A percentile compares a stretch with the other conserved stretches of the same genome.
Evolutionary conservation across 2,113 vertebrate species (phyloP).

Genomic region (Pseudopipra pipra): DNA sequence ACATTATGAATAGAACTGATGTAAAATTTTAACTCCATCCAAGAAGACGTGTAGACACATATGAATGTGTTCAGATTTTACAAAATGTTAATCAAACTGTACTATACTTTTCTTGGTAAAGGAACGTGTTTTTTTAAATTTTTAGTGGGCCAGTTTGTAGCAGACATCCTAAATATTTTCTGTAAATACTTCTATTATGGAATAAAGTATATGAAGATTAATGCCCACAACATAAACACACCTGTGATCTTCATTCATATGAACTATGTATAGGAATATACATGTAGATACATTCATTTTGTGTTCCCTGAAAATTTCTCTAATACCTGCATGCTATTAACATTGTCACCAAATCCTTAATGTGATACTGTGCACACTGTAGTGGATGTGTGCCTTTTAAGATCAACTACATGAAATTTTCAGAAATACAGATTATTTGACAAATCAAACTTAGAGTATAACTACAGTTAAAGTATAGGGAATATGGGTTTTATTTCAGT

Average conservation of each 20-base stretch:
- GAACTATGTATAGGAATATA: not conserved
- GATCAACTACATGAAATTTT: not conserved
- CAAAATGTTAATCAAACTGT: not conserved
- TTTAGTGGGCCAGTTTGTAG: not conserved
- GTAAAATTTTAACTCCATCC: not conserved
- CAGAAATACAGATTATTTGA: not conserved
- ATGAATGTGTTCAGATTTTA: not conserved
- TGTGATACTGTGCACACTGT: not conserved
- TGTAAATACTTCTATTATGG: not conserved
- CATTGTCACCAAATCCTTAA: not conserved
- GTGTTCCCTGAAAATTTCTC: not conserved
- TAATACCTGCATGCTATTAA: not conserved
- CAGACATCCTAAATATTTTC: not conserved
- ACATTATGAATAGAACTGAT: not conserved
- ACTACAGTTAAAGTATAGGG: not conserved
- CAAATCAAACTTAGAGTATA: not conserved
- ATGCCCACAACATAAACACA: not conserved
- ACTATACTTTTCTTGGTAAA: not conserved
- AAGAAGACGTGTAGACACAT: not conserved
- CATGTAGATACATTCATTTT: not conserved
- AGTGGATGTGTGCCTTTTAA: not conserved
- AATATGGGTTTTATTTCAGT: not conserved
- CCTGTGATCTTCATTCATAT: not conserved
- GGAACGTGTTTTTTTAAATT: not conserved
- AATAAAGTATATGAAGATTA: not conserved